Conservation (phyloP, 2,113 vertebrate species). For the Vombatus ursinus region DNA sequence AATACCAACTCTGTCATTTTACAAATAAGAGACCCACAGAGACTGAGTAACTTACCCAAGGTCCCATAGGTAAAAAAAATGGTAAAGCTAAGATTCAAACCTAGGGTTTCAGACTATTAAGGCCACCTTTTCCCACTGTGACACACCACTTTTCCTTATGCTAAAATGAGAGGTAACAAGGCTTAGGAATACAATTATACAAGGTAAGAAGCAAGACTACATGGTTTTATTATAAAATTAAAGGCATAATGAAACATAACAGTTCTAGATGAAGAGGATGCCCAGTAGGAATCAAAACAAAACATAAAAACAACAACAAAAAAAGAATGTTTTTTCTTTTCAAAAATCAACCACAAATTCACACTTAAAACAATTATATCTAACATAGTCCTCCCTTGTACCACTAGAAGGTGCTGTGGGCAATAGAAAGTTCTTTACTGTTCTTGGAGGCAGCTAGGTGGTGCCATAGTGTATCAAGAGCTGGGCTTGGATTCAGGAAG, state of each 20-base stretch:
- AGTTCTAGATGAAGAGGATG: background rate
- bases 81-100: background rate
- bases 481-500: background rate
- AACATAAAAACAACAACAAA: background rate
- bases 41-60: background rate
- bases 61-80: background rate
- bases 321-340: background rate
- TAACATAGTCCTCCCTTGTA: background rate
- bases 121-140: background rate
- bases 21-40: background rate
- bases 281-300: background rate
- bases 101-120: background rate
- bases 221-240: background rate
- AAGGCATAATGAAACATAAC: background rate
- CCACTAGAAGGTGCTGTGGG: background rate
- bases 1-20: background rate
- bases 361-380: background rate
- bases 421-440: background rate
- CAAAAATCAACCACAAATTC: background rate
- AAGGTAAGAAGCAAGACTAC: background rate
- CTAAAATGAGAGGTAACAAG: background rate
- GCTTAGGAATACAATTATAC: background rate
- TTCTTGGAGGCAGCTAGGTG: background rate
- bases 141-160: background rate
- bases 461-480: background rate